Evolutionary conservation across 2,113 vertebrate species (phyloP).

Genomic region (Indicator indicator): DNA sequence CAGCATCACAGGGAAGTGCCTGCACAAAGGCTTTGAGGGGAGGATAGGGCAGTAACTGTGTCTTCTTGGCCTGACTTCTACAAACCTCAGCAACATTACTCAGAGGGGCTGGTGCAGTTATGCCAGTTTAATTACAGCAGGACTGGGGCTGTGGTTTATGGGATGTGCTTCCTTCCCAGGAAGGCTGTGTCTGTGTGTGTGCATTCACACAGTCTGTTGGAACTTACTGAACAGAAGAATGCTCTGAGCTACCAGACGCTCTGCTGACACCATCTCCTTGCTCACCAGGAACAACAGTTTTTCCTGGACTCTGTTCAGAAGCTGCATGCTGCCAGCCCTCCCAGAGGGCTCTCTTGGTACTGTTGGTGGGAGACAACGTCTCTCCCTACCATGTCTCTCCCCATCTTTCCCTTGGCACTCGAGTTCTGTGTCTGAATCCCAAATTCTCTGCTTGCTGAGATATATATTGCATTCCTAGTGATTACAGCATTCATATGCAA

Average conservation of each 20-base stretch:
- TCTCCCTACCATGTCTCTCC: fast-evolving
- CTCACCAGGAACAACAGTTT: fast-evolving
- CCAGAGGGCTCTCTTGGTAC: background rate
- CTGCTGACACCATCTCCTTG: background rate
- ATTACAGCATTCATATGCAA: conserved; percentile 18
- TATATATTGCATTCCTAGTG: background rate
- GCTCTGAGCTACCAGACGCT: background rate
- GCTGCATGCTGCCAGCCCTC: background rate
- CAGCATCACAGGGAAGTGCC: background rate
- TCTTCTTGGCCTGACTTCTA: background rate
- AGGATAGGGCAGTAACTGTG: background rate
- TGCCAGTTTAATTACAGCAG: background rate
- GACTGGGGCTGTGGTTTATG: background rate
- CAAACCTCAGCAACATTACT: background rate
- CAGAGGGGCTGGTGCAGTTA: background rate
- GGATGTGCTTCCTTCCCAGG: background rate
- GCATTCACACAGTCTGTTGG: background rate
- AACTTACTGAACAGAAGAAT: background rate
- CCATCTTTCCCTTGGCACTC: fast-evolving
- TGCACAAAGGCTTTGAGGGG: background rate
- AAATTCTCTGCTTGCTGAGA: background rate
- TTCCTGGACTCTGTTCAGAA: background rate
- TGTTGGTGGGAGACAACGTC: background rate
- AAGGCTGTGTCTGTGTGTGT: background rate
- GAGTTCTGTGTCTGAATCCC: background rate